Base-by-base conservation (phyloP, 2,888 invertebrate genomes). In the Melipona beecheii region DNA sequence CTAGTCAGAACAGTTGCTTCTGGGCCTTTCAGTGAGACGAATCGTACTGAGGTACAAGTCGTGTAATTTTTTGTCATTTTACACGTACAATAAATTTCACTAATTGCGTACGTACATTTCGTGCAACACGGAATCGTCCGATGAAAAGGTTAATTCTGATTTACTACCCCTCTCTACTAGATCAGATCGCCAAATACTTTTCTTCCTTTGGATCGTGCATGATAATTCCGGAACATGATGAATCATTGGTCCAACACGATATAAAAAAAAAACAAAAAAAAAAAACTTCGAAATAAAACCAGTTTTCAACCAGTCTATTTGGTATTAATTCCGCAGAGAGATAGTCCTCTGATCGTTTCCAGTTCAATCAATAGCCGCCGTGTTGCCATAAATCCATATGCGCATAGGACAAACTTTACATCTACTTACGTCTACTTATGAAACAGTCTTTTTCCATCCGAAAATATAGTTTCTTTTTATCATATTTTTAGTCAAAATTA, bases 281-380 rank as follows among this genome's bases (percentile, higher is more conserved):
- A 69, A 11, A 36, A 24, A 36, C 31, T 19, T 27, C 2, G n/a
- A 24, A 50, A 69, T 69, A 31, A 69, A 69, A n/a, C 52, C 31
- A 21, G 52, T 52, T 54, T 69, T 31, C 9, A 17, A 43, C 50
- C 21, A 31, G 31, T 54, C n/a, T 6, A 54, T 54, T 69, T 54
- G 17, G 31, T 69, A 54, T 69, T 54, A 54, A 21, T 15, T 31
- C 13, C 21, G 21, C 31, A 31, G 1, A 54, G 31, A 52, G 68
- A 70, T 36, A 69, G 24, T 70, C 36, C 36, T 56, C 36, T 9
- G 54, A 70, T 70, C 70, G 54, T 56, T 70, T 36, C 54, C 31
- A 70, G 54, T n/a, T 31, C 17, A 56, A 56, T 70, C 54, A 56
- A 36, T 70, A 70, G 54, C n/a, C 6, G n/a, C 31, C 52, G 54